Conservation (phyloP, 1,140 invertebrate genomes). For the Halesus radiatus region DNA sequence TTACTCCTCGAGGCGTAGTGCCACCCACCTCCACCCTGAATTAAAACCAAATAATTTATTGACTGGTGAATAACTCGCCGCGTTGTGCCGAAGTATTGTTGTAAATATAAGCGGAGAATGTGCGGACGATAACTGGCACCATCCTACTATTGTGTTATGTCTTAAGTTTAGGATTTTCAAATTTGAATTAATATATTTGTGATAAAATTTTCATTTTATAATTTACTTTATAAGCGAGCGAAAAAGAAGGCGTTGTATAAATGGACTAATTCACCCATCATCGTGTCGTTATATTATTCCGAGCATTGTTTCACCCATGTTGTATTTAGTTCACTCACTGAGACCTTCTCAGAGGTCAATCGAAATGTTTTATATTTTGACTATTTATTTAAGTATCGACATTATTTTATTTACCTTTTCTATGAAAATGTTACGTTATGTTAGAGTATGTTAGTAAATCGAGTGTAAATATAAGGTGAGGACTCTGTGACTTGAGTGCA, state of each 20-base stretch:
- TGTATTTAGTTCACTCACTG: conserved; percentile 20
- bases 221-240: conserved; percentile 40
- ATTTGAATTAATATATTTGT: conserved; percentile 58
- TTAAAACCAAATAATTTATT: conserved; percentile 49
- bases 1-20: conserved; percentile 74
- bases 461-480: conserved; percentile 47
- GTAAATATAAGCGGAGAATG: conserved; percentile 45
- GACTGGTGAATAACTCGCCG: conserved; percentile 40
- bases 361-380: conserved; percentile 58
- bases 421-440: conserved; percentile 56
- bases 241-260: conserved; percentile 38
- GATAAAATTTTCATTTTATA: conserved; percentile 56
- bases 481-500: conserved; percentile 37
- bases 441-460: conserved; percentile 38
- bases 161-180: conserved; percentile 55
- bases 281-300: conserved; percentile 29
- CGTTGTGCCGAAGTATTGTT: conserved; percentile 41
- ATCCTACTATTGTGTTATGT: conserved; percentile 55
- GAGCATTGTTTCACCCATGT: conserved; percentile 28
- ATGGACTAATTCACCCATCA: conserved; percentile 29
- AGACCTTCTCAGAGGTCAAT: conserved; percentile 51
- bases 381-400: conserved; percentile 57
- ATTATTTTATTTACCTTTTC: conserved; percentile 55
- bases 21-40: conserved; percentile 62
- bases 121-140: conserved; percentile 52